Evolutionary conservation across 2,113 vertebrate species (phyloP).

Genomic region (Lanius collurio): DNA sequence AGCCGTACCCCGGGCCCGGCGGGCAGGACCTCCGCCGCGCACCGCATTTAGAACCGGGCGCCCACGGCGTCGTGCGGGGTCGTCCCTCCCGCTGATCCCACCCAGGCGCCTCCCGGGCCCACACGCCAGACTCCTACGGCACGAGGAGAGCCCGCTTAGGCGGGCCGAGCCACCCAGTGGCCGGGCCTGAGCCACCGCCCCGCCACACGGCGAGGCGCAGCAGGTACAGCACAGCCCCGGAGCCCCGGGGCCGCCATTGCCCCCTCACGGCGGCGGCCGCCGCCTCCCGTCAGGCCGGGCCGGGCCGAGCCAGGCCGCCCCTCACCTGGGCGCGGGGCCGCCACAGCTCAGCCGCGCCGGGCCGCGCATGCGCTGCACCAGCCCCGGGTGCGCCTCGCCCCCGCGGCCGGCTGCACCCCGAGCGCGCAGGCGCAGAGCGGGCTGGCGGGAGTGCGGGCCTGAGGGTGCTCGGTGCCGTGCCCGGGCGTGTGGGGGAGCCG

Average conservation of each 20-base stretch:
- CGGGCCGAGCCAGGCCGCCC: accelerated
- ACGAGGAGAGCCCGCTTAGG: background rate
- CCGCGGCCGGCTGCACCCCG: accelerated
- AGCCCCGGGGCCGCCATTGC: background rate
- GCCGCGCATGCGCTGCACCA: background rate
- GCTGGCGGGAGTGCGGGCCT: accelerated
- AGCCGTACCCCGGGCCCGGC: background rate
- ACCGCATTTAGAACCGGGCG: background rate
- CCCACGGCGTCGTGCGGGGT: background rate
- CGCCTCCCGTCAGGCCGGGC: accelerated
- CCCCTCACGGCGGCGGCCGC: too few species aligned
- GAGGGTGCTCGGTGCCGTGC: accelerated
- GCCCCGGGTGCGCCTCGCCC: background rate
- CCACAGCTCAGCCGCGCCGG: background rate
- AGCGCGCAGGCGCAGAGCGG: background rate
- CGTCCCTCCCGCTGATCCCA: background rate
- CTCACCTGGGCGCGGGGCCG: background rate
- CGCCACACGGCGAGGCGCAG: background rate
- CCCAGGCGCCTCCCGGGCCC: background rate
- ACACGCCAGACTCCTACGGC: background rate
- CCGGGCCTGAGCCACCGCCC: background rate
- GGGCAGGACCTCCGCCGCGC: background rate
- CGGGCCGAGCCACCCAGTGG: background rate
- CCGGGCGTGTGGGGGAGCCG: accelerated
- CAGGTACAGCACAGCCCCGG: background rate